Percentiles rank a stretch among this genome's conserved stretches.
Evolutionary conservation across 2,797 vertebrate species (phyloP).

Genomic region (Somateria mollissima): DNA sequence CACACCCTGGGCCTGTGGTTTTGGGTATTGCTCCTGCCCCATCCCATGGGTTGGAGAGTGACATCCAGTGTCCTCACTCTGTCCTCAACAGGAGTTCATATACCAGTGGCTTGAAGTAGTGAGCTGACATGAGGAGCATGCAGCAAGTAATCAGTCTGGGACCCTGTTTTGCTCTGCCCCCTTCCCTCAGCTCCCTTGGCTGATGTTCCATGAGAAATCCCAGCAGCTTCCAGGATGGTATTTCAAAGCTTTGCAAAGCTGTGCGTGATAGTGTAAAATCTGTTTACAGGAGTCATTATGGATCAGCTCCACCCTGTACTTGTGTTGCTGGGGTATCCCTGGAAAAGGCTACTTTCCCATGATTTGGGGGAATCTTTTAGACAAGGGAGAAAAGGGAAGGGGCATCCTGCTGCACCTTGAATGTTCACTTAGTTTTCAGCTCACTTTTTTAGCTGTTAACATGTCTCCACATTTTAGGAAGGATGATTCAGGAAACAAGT

Average conservation of each 20-base stretch:
- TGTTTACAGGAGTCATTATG: background rate
- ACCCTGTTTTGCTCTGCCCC: background rate
- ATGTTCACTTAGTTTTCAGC: background rate
- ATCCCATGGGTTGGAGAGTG: background rate
- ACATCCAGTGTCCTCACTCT: background rate
- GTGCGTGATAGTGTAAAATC: background rate
- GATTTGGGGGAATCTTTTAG: background rate
- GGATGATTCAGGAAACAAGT: background rate
- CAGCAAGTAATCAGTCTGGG: background rate
- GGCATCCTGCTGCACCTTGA: background rate
- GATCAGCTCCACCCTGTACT: background rate
- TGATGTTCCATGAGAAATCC: background rate
- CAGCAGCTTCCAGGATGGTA: background rate
- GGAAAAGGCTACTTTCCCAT: background rate
- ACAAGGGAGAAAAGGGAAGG: background rate
- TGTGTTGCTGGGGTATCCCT: background rate
- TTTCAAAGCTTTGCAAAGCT: background rate
- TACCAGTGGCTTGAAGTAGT: background rate
- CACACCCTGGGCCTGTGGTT: rapidly evolving
- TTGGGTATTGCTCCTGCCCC: background rate
- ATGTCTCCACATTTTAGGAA: background rate
- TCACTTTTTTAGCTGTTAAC: background rate
- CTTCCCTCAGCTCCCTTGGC: background rate
- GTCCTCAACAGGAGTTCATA: background rate
- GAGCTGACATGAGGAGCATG: background rate